Evolutionary conservation across 2,113 vertebrate genomes (phyloP).

Genomic region (Ceyx melanurus): DNA sequence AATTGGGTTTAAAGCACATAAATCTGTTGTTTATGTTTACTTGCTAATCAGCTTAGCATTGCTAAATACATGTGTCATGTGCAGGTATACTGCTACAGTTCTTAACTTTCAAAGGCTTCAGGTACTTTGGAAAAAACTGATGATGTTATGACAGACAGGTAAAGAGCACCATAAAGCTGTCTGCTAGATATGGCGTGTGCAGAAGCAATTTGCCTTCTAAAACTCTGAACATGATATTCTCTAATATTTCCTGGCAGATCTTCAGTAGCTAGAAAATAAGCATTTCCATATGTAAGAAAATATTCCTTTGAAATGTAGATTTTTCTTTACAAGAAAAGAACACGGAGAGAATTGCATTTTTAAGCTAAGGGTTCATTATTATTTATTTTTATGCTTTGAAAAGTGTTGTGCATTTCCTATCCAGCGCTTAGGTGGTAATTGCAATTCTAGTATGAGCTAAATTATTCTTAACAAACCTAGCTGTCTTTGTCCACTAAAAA

Average conservation of each 20-base stretch:
- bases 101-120: constrained; percentile 49
- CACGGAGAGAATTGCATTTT: constrained; percentile 19
- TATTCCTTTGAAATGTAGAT: constrained; percentile 68
- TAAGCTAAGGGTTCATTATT: constrained; percentile 26
- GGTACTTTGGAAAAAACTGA: constrained; percentile 46
- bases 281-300: constrained; percentile 68
- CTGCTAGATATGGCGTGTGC: constrained; percentile 20
- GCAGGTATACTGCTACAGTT: constrained; percentile 2
- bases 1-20: constrained; percentile 5
- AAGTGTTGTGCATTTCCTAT: constrained; percentile 43
- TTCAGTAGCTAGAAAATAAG: constrained; percentile 59
- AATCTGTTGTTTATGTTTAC: constrained; percentile 42
- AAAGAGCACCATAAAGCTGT: constrained; percentile 53
- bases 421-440: constrained; percentile 35
- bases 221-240: constrained; percentile 52
- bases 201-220: constrained; percentile 71
- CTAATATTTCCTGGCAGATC: constrained; percentile 59
- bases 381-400: constrained; percentile 60
- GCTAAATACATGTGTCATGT: constrained; percentile 40
- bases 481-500: constrained; percentile 3
- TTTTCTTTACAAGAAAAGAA: constrained; percentile 51
- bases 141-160: constrained; percentile 51
- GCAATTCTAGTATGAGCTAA: constrained; percentile 29
- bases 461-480: background rate
- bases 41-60: constrained; percentile 52